phyloP scores from a whole-genome alignment of 1,140 invertebrate species.

The Drosophila suzukii region DNA sequence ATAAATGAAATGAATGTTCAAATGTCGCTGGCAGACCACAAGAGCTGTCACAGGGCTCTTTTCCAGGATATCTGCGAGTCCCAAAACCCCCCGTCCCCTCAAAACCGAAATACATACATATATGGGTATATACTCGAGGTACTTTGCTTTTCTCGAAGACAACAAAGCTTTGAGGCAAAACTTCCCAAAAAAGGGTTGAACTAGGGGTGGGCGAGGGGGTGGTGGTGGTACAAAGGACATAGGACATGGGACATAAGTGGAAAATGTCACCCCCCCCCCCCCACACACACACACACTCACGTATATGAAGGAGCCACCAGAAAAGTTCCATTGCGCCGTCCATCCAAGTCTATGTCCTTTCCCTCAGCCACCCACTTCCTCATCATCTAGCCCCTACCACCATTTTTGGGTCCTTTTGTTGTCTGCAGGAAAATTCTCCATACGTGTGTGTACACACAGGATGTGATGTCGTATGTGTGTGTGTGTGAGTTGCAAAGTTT shows the following conservation, averaged over 20 bases:
- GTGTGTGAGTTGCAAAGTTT: slow-evolving; percentile 70
- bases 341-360: slow-evolving; percentile 30
- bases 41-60: slow-evolving; percentile 74
- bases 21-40: slow-evolving; percentile 79
- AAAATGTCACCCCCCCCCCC: slow-evolving; percentile 7
- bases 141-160: slow-evolving; percentile 29
- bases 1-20: slow-evolving; percentile 78
- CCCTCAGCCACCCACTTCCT: slow-evolving; percentile 8
- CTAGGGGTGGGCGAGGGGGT: not conserved
- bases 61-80: slow-evolving; percentile 39
- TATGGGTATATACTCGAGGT: not conserved
- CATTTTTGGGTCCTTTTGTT: slow-evolving; percentile 63
- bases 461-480: slow-evolving; percentile 5
- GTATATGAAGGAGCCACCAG: slow-evolving; percentile 26
- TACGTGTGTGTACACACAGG: slow-evolving; percentile 50
- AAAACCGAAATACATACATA: slow-evolving; percentile 1
- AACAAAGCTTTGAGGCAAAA: slow-evolving; percentile 78
- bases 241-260: slow-evolving; percentile 18
- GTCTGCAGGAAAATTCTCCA: slow-evolving; percentile 79
- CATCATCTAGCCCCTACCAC: not conserved
- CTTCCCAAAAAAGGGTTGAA: slow-evolving; percentile 71
- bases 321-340: slow-evolving; percentile 37
- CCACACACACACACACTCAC: not conserved
- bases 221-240: slow-evolving; percentile 5
- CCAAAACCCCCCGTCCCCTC: not conserved